Base-by-base conservation (phyloP, 30 jellyfish, hydroid and myxozoan species). In the Turritopsis rubra region DNA sequence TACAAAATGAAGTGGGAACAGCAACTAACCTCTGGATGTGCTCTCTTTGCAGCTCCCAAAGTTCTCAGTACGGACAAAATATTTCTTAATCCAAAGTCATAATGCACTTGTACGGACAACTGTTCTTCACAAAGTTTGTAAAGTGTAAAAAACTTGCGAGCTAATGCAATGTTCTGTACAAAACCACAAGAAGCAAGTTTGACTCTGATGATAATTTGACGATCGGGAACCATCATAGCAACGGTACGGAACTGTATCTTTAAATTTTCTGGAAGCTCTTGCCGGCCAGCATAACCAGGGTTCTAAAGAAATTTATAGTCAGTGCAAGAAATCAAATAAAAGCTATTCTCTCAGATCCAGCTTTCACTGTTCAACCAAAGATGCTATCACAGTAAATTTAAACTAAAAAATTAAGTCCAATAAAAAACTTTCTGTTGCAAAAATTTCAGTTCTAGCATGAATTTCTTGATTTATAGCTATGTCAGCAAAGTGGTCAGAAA, bases 251-350 rank as follows among this genome's bases (percentile, higher is more conserved):
- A 90, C 84, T 90, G 97, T 18, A 90, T 82, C 71, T 90, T 90
- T 71, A 90, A 71, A 81, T 90, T 90, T 54, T 90, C 97, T 27
- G 97, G 97, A 16, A 90, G 86, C 53, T 90, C 97, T 82, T 90
- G 97, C 26, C 97, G 95, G 21, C 97, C 97, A 21, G 97, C 97
- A 60, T 90, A 90, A 1, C 97, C 97, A 75, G 97, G 97, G 71
- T 90, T 90, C 96, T 89, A 68, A 53, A 21, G 28, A 68, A 68
- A 68, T n/a, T 1, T 7, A 68, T 7, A n/a, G 19, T 0, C 1
- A 68, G 8, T n/a, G 0, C 31, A n/a, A n/a, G 9, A 26, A 26
- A 18, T 0, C 29, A 21, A 21, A 21, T 25, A 72, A 18, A 18
- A 60, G 18, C 72, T 17, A 60, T 17, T 60, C n/a, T 60, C 72